A percentile compares a stretch with the other conserved stretches of the same genome.
These are phyloP conservation scores for Cephus nigrinus DNA, from an alignment of 2,888 invertebrate genomes.

Conservation along the genomic window DNA sequence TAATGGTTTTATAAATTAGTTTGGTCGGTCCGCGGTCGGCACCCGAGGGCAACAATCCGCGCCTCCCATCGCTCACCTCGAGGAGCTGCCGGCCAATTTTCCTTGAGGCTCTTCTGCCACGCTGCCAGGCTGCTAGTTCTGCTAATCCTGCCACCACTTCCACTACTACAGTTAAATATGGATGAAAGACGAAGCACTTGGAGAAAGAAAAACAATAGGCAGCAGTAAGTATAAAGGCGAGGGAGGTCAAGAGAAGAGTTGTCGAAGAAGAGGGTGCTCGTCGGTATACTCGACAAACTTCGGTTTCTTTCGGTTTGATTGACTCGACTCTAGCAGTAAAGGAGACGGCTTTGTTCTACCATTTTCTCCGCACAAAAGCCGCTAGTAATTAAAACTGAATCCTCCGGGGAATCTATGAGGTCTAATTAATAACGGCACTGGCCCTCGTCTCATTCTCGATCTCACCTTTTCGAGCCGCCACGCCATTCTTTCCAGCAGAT, in stretches of 20 bases:
- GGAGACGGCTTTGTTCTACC: slow-evolving; percentile 28
- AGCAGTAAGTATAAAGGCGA: not conserved
- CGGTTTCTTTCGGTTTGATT: not conserved
- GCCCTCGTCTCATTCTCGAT: not conserved
- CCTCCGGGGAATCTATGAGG: slow-evolving; percentile 28
- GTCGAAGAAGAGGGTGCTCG: not conserved
- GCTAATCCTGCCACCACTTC: not conserved
- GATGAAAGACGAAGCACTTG: not conserved
- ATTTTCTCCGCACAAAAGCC: slow-evolving; percentile 28
- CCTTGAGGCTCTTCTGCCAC: not conserved
- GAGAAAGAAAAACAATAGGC: not conserved
- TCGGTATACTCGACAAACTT: not conserved
- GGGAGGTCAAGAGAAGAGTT: slow-evolving; percentile 6
- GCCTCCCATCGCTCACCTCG: slow-evolving; percentile 32
- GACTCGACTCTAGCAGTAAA: not conserved
- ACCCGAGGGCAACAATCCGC: slow-evolving; percentile 23
- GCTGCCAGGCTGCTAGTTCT: not conserved
- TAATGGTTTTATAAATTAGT: slow-evolving; percentile 42
- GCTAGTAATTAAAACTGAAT: slow-evolving; percentile 41
- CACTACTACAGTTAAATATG: slow-evolving; percentile 5
- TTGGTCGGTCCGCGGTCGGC: slow-evolving; percentile 23
- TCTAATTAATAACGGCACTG: slow-evolving; percentile 36
- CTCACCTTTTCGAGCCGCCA: slow-evolving; percentile 2
- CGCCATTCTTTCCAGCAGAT: slow-evolving; percentile 46
- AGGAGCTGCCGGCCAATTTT: slow-evolving; percentile 20